Conservation (phyloP, 1,140 invertebrate genomes). For the Drosophila tristis region DNA sequence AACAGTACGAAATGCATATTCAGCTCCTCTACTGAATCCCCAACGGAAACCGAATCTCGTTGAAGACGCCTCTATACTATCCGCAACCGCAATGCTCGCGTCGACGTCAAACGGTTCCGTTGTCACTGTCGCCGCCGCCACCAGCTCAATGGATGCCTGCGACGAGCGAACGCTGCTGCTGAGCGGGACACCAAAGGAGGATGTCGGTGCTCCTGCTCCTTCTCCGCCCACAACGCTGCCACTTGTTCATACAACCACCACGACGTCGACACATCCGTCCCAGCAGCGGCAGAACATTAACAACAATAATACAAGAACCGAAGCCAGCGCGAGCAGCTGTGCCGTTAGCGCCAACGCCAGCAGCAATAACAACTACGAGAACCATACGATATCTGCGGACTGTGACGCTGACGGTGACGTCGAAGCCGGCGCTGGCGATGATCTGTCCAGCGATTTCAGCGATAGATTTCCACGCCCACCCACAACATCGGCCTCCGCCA, state of each 20-base stretch:
- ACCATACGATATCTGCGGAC: conserved; percentile 43
- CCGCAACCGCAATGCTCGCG: conserved; percentile 60
- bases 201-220: conserved; percentile 31
- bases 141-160: conserved; percentile 34
- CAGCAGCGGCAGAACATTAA: conserved; percentile 51
- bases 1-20: not conserved
- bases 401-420: no score
- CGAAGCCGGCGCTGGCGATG: conserved; percentile 35
- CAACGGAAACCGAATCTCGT: conserved; percentile 4
- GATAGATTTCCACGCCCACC: conserved; percentile 72
- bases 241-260: conserved; percentile 60
- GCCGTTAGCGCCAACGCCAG: not conserved
- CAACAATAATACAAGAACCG: conserved; percentile 40
- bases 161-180: conserved; percentile 69
- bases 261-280: conserved; percentile 28
- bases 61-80: conserved; percentile 10
- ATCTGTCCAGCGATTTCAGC: conserved; percentile 71
- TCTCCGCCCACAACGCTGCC: conserved; percentile 66
- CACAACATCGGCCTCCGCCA: conserved; percentile 9
- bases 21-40: conserved; percentile 27
- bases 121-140: conserved; percentile 14
- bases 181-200: conserved; percentile 40
- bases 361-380: conserved; percentile 35
- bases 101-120: conserved; percentile 31
- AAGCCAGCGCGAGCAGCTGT: conserved; percentile 32